Evolutionary conservation across 1,140 invertebrate genomes (phyloP), one percentile per base, ranked within the genome.

Genomic region (Drosophila nigrodunni): DNA sequence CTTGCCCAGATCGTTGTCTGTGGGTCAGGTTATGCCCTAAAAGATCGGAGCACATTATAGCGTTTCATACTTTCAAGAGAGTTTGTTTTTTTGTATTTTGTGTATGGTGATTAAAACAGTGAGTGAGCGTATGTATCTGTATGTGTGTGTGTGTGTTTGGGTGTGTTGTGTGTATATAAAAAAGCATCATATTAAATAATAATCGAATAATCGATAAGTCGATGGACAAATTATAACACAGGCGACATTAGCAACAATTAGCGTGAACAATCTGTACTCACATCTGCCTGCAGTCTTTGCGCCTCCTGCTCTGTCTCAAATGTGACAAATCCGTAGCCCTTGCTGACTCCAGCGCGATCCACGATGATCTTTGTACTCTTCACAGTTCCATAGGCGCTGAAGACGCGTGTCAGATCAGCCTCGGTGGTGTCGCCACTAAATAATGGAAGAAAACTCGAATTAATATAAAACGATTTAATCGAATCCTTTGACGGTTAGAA

Each of bases 281-380:
- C 94, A 92, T 95, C 95, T 73, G 94, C 93, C 69, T 95, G 94
- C 71, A 95, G 93, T 91, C 95, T 94, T 90, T 96, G 96, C 2
- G 97, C 97, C 93, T 98, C 97, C 89, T 97, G 96, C 92, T 97
- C 97, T 47, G 95, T 97, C 93, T 97, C 97, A 93, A 98, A 99
- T 11, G 98, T 99, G 47, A 99, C 97, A 93, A 99, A 98, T 4
- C 97, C 97, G 85, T 98, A 98, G 50, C 98, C 98, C 94, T 98
- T 98, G 41, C 98, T 98, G 1, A 98, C 97, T 3, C 98, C 98
- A 74, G 97, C 97, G 80, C 97, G 94, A 93, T 99, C 98, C 79
- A 96, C 95, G 80, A 99, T 98, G 74, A 99, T 98, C 94, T 99
- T 98, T 34, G 97, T 97, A 37, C 96, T 97, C 86, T 97, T 98